phyloP scores from a whole-genome alignment of 2,797 vertebrate species.

The Sebastolobus altivelis region DNA sequence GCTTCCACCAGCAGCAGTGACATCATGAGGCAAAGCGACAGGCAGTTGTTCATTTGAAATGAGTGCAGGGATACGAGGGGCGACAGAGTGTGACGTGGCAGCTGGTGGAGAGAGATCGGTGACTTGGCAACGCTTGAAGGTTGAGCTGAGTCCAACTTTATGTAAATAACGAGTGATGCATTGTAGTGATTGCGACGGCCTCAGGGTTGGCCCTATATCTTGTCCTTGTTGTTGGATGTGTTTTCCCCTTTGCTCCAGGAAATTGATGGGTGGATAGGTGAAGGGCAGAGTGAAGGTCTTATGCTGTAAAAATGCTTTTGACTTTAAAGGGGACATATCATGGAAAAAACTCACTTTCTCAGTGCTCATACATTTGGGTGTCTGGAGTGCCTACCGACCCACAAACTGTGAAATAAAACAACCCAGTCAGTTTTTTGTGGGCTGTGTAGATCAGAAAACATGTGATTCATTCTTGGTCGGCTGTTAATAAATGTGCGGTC shows the following conservation, averaged over 20 bases:
- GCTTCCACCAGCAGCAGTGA: background rate
- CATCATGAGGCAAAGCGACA: constrained; percentile 19
- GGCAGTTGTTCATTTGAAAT: constrained; percentile 3
- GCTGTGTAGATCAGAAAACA: too few species aligned
- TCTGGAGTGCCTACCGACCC: too few species aligned
- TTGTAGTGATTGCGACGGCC: background rate
- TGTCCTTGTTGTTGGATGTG: background rate
- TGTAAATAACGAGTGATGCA: background rate
- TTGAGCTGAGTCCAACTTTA: constrained; percentile 18
- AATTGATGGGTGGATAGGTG: background rate
- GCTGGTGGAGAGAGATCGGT: background rate
- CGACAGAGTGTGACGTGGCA: constrained; percentile 21
- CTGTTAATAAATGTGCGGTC: too few species aligned
- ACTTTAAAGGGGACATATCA: background rate
- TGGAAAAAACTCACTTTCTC: too few species aligned
- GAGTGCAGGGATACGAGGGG: background rate
- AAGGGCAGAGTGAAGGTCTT: background rate
- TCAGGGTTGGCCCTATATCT: background rate
- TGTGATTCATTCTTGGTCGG: too few species aligned
- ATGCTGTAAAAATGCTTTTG: background rate
- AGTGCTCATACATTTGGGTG: too few species aligned
- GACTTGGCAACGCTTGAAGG: constrained; percentile 15
- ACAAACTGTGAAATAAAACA: too few species aligned
- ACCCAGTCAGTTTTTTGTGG: too few species aligned
- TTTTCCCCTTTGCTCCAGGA: background rate